phyloP scores from a whole-genome alignment of 30 jellyfish, hydroid and myxozoan genomes.

The Aurelia aurita region DNA sequence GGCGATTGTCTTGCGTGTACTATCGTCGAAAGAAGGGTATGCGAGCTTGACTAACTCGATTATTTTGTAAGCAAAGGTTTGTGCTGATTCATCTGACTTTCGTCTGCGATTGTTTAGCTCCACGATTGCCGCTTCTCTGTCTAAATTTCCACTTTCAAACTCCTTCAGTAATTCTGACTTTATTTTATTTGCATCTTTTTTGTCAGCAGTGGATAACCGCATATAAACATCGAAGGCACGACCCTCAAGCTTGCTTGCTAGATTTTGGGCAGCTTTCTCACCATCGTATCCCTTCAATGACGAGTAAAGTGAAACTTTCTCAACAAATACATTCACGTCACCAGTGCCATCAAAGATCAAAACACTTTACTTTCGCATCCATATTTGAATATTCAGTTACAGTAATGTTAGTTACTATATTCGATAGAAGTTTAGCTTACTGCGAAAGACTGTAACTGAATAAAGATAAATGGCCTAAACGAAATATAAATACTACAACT shows the following conservation, averaged over 20 bases:
- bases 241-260: slow-evolving; percentile 15
- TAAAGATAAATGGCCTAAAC: too few species aligned
- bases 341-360: slow-evolving; percentile 25
- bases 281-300: slow-evolving; percentile 25
- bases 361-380: slow-evolving; percentile 19
- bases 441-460: too few species aligned
- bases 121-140: background rate
- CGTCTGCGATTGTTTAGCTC: slow-evolving; percentile 11
- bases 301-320: slow-evolving; percentile 6
- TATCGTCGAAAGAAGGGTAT: slow-evolving; percentile 31
- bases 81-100: slow-evolving; percentile 30
- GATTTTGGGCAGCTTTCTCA: slow-evolving; percentile 20
- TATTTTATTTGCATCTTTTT: background rate
- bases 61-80: slow-evolving; percentile 19
- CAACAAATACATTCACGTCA: slow-evolving; percentile 16
- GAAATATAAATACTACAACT: too few species aligned
- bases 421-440: too few species aligned
- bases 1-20: background rate
- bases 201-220: slow-evolving; percentile 20
- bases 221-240: slow-evolving; percentile 26
- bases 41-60: slow-evolving; percentile 28
- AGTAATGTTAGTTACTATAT: too few species aligned
- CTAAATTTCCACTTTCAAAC: slow-evolving; percentile 6
- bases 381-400: slow-evolving; percentile 2
- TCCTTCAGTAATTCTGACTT: slow-evolving; percentile 10